phyloP scores from a whole-genome alignment of 2,113 vertebrate species.

The Pangasianodon hypophthalmus region DNA sequence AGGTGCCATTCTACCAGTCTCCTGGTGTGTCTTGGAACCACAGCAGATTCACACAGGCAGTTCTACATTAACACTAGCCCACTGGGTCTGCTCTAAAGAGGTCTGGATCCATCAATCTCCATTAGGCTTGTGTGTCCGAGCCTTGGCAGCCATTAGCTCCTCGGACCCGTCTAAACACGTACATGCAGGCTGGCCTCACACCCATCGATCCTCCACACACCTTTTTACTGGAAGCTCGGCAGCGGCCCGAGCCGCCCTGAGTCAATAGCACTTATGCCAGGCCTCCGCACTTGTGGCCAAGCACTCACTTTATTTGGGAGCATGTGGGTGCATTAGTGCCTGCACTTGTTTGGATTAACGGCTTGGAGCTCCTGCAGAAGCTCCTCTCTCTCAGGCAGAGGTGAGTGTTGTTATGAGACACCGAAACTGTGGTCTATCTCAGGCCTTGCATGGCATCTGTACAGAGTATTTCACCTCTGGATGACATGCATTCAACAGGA shows the following conservation, averaged over 20 bases:
- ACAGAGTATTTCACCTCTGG: not conserved
- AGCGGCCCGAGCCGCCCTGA: constrained; percentile 37
- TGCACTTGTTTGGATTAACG: constrained; percentile 51
- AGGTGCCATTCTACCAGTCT: constrained; percentile 21
- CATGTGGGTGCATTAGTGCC: constrained; percentile 49
- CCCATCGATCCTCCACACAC: constrained; percentile 52
- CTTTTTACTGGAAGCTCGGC: constrained; percentile 52
- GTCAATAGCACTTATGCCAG: constrained; percentile 56
- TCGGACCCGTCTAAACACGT: constrained; percentile 73
- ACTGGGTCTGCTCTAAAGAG: constrained; percentile 79
- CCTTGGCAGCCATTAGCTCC: constrained; percentile 75
- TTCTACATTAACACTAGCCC: constrained; percentile 82
- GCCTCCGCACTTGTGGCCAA: constrained; percentile 50
- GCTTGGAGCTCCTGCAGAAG: constrained; percentile 38
- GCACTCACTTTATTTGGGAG: constrained; percentile 55
- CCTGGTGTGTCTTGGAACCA: constrained; percentile 69
- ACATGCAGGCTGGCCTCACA: constrained; percentile 49
- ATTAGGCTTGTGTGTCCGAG: constrained; percentile 68
- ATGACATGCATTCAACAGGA: not conserved
- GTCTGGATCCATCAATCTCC: constrained; percentile 76
- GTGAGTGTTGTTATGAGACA: constrained; percentile 34
- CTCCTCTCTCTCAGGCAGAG: constrained; percentile 15
- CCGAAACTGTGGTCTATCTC: constrained; percentile 4
- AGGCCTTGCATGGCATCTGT: constrained; percentile 30
- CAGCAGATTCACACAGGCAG: constrained; percentile 68